Evolutionary conservation across 2,113 vertebrate species (phyloP).

Genomic region (Perccottus glenii): DNA sequence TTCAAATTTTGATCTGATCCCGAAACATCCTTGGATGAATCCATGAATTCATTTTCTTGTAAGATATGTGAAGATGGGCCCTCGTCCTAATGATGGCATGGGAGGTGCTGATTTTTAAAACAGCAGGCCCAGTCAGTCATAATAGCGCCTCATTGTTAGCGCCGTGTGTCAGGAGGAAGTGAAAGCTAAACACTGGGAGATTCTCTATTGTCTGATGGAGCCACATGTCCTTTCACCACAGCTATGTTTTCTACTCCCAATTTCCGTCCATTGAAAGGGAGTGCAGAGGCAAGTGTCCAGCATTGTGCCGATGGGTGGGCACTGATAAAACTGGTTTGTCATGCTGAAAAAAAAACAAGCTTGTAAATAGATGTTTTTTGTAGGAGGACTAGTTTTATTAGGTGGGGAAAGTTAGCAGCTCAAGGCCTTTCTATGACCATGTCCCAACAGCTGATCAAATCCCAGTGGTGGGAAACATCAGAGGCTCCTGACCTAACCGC

Average conservation of each 20-base stretch:
- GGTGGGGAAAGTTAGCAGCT: constrained; percentile 9
- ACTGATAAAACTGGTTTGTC: constrained; percentile 46
- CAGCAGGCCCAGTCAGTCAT: constrained; percentile 47
- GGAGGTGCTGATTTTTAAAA: constrained; percentile 13
- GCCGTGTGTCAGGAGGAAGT: constrained; percentile 64
- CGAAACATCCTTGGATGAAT: constrained; percentile 2
- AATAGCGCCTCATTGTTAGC: constrained; percentile 64
- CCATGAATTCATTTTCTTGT: neutral
- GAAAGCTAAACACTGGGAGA: constrained; percentile 66
- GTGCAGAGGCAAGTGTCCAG: constrained; percentile 64
- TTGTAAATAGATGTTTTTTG: constrained; percentile 62
- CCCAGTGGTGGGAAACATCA: constrained; percentile 6
- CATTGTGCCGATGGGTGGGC: constrained; percentile 65
- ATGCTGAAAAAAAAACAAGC: constrained; percentile 24
- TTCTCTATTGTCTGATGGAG: constrained; percentile 74
- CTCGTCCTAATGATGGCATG: constrained; percentile 24
- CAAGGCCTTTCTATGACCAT: constrained; percentile 25
- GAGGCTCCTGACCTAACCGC: constrained; percentile 9
- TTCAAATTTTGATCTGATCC: constrained; percentile 10
- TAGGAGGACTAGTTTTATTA: neutral
- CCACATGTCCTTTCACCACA: constrained; percentile 66
- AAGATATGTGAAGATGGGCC: constrained; percentile 24
- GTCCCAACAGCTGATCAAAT: constrained; percentile 54
- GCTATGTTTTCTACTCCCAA: constrained; percentile 71
- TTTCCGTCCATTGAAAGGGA: constrained; percentile 73